A percentile compares a stretch with the other conserved stretches of the same genome.
Evolutionary conservation across 2,888 invertebrate species (phyloP).

Genomic region (Tuta absoluta): DNA sequence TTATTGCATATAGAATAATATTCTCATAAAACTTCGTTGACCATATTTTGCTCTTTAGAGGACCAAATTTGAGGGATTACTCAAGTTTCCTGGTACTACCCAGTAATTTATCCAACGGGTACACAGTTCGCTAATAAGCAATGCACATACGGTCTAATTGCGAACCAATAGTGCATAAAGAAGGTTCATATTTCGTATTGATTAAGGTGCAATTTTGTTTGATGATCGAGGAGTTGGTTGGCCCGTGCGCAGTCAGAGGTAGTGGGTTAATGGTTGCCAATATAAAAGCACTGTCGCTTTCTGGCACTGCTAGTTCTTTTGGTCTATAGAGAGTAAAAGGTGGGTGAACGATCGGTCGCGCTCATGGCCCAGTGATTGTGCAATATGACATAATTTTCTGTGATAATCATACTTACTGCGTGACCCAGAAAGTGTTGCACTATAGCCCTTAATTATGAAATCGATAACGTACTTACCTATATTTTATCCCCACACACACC

Average conservation of each 20-base stretch:
- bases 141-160: constrained; percentile 41
- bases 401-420: constrained; percentile 34
- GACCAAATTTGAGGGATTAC: constrained; percentile 48
- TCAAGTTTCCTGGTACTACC: constrained; percentile 64
- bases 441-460: constrained; percentile 2
- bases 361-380: constrained; percentile 53
- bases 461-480: background rate
- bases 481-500: background rate
- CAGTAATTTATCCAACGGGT: constrained; percentile 45
- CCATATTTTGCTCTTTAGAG: constrained; percentile 48
- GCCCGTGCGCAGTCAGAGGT: constrained; percentile 61
- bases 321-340: constrained; percentile 73
- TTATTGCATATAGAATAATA: too few relatives aligned
- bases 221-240: constrained; percentile 43
- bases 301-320: constrained; percentile 72
- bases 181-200: constrained; percentile 37
- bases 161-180: constrained; percentile 31
- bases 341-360: constrained; percentile 68
- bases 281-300: constrained; percentile 78
- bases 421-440: constrained; percentile 34
- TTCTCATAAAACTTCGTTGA: background rate
- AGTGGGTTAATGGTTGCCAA: constrained; percentile 72
- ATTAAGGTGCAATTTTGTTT: constrained; percentile 57
- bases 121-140: constrained; percentile 45
- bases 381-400: constrained; percentile 33